These are phyloP conservation scores for Toxonevra muliebris DNA, from an alignment of 2,888 invertebrate species.

Conservation along the genomic window DNA sequence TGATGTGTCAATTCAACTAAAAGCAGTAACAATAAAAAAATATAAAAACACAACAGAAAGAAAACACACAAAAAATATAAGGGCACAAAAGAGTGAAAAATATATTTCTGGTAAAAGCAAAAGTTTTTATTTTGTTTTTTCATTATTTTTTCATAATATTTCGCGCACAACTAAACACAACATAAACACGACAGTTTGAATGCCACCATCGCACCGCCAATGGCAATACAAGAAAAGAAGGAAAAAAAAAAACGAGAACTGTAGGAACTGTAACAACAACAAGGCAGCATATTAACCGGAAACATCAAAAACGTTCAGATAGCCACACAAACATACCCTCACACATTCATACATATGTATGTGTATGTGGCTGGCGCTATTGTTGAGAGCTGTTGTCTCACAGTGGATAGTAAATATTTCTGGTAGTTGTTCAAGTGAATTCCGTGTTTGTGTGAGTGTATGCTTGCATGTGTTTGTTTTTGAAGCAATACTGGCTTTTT, in stretches of 20 bases:
- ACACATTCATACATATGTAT: too few species aligned
- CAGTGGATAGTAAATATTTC: too few species aligned
- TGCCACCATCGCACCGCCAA: background rate
- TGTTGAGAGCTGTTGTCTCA: too few species aligned
- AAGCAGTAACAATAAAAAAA: too few species aligned
- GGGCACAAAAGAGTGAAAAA: background rate
- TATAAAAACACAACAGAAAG: background rate
- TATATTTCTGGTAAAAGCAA: background rate
- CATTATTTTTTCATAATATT: conserved; percentile 12
- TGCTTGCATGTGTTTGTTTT: background rate
- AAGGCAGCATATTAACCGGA: conserved; percentile 4
- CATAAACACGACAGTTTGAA: background rate
- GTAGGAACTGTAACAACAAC: background rate
- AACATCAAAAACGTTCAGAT: conserved; percentile 3
- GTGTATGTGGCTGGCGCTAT: too few species aligned
- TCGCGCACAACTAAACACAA: conserved; percentile 24
- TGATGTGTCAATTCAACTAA: too few species aligned
- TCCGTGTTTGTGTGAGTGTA: too few species aligned
- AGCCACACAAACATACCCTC: too few species aligned
- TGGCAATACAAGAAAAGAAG: conserved; percentile 11
- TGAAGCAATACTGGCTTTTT: too few species aligned
- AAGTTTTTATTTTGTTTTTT: background rate
- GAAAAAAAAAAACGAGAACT: conserved; percentile 16
- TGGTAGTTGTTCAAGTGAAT: too few species aligned
- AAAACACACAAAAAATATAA: background rate